These are phyloP conservation scores for Microcebus murinus DNA, from an alignment of 2,113 vertebrate species.

Conservation along the genomic window DNA sequence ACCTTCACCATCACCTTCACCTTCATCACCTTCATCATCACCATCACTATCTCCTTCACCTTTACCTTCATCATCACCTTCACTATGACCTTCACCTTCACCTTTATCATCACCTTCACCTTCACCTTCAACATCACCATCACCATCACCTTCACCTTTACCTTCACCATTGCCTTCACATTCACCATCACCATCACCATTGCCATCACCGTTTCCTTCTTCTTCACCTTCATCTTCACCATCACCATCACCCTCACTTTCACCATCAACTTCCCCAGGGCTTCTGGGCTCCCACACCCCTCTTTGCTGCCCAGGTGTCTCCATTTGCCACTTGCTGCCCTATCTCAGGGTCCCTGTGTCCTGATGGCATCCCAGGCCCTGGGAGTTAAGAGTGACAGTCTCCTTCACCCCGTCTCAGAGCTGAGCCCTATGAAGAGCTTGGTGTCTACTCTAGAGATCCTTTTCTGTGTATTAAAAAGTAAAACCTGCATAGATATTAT, in stretches of 20 bases:
- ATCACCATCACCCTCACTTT: fast-evolving
- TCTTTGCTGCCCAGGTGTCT: not conserved
- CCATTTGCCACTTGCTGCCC: not conserved
- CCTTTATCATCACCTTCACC: no score
- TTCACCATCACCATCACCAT: not conserved
- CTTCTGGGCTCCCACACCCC: not conserved
- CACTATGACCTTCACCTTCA: no score
- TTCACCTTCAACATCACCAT: fast-evolving
- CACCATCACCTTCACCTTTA: no score
- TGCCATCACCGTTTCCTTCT: no score
- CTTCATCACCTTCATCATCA: no score
- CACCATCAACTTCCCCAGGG: not conserved
- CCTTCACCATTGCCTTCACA: no score
- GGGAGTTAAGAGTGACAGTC: not conserved
- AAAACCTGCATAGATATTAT: no score
- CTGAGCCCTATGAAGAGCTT: not conserved
- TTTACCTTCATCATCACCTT: no score
- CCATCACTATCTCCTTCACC: no score
- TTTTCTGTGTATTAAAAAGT: not conserved
- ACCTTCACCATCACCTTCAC: no score
- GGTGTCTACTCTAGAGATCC: fast-evolving
- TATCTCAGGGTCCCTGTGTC: not conserved
- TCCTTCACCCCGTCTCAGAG: fast-evolving
- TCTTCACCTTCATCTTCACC: no score
- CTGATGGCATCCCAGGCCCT: not conserved